These are phyloP conservation scores for Athene noctua DNA, from an alignment of 2,113 vertebrate genomes.

Conservation along the genomic window DNA sequence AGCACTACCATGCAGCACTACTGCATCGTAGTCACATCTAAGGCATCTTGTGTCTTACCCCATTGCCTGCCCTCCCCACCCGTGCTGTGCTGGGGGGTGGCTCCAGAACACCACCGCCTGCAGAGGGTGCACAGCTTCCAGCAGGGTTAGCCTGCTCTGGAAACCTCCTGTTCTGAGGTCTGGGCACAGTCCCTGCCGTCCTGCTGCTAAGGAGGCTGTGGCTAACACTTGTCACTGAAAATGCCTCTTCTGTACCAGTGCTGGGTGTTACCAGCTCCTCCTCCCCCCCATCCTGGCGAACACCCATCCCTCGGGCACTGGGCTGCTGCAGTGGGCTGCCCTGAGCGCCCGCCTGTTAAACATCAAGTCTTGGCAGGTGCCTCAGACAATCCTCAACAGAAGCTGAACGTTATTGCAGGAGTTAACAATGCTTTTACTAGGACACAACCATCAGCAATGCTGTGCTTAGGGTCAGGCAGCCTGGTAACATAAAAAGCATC, in stretches of 20 bases:
- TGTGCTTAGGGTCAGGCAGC: background rate
- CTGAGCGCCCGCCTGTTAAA: background rate
- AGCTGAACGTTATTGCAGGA: background rate
- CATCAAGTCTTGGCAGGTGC: background rate
- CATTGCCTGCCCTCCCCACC: background rate
- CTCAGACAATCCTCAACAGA: background rate
- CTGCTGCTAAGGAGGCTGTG: background rate
- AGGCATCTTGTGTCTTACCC: background rate
- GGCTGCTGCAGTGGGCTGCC: background rate
- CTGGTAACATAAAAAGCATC: too few relatives aligned
- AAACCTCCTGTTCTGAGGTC: background rate
- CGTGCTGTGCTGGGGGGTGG: background rate
- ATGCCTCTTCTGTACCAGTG: background rate
- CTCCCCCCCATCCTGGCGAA: background rate
- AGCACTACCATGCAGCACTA: background rate
- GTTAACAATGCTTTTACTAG: background rate
- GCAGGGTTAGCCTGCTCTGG: background rate
- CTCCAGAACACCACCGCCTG: background rate
- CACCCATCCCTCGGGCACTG: background rate
- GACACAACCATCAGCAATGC: background rate
- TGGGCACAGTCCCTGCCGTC: background rate
- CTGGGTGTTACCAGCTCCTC: background rate
- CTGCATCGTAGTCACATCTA: fast-evolving
- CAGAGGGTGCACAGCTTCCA: background rate
- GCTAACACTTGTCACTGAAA: background rate